A percentile compares a stretch with the other conserved stretches of the same genome.
phyloP scores from a whole-genome alignment of 1,140 invertebrate genomes.

The Steinernema khuongi region DNA sequence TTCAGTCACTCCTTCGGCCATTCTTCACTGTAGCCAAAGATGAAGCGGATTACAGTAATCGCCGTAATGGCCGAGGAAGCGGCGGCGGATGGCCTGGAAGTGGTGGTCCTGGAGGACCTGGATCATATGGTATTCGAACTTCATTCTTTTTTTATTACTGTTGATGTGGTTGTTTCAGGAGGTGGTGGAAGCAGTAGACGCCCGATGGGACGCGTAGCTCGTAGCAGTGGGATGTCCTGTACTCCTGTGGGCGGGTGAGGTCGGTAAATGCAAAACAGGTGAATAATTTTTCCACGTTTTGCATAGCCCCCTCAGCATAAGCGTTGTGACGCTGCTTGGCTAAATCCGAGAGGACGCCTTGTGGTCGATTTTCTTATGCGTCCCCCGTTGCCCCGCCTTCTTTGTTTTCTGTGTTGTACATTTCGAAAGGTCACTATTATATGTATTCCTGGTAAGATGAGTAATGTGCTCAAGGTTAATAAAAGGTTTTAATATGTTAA shows the following conservation, averaged over 20 bases:
- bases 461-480: too few relatives aligned
- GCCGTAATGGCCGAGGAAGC: not conserved
- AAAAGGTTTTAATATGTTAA: too few relatives aligned
- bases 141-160: not conserved
- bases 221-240: constrained; percentile 24
- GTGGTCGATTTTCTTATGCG: not conserved
- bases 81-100: constrained; percentile 24
- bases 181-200: constrained; percentile 17
- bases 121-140: not conserved
- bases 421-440: too few relatives aligned
- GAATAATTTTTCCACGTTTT: too few relatives aligned
- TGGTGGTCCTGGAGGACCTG: constrained; percentile 24
- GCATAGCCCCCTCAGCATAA: not conserved
- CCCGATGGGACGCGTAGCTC: constrained; percentile 18
- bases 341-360: constrained; percentile 18
- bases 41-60: not conserved
- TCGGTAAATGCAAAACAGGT: constrained; percentile 14
- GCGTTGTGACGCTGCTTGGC: constrained; percentile 26
- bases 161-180: constrained; percentile 7
- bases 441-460: too few relatives aligned
- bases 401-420: too few relatives aligned
- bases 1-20: constrained; percentile 21
- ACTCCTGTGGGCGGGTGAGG: constrained; percentile 22
- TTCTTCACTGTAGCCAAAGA: not conserved
- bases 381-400: too few relatives aligned